Conservation (phyloP, 1,140 invertebrate genomes). For the Ceratitis capitata region DNA sequence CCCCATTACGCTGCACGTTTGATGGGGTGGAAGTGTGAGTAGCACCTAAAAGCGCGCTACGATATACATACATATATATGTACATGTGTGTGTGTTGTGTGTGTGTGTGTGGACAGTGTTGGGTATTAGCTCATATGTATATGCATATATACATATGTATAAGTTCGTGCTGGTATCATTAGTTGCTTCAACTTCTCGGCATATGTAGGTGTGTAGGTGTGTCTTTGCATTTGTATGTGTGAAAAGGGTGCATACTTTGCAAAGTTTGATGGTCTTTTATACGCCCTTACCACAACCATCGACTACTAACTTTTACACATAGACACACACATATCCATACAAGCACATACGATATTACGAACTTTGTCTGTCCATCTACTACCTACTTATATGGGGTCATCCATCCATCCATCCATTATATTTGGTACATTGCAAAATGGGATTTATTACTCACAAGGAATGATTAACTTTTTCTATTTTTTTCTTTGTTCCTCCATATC, state of each 20-base stretch:
- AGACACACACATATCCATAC: background rate
- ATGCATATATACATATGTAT: background rate
- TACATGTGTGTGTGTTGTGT: background rate
- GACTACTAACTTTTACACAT: background rate
- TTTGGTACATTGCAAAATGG: constrained; percentile 35
- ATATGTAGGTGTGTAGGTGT: background rate
- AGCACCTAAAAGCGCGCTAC: background rate
- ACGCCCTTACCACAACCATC: background rate
- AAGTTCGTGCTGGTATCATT: background rate
- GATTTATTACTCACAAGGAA: constrained; percentile 30
- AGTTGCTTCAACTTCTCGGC: background rate
- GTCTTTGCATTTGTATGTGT: background rate
- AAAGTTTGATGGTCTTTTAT: constrained; percentile 5
- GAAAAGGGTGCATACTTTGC: background rate
- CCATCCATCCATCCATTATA: constrained; percentile 35
- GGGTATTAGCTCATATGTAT: background rate
- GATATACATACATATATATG: background rate
- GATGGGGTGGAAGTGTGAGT: background rate
- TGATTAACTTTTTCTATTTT: constrained; percentile 15
- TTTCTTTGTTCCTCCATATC: background rate
- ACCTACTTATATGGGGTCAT: background rate
- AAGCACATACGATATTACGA: background rate
- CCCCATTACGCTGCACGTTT: background rate
- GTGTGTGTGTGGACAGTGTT: background rate
- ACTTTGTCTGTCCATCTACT: background rate